Conservation (phyloP, 2,888 invertebrate species). For the Imbricaverruca yamaguchii region DNA sequence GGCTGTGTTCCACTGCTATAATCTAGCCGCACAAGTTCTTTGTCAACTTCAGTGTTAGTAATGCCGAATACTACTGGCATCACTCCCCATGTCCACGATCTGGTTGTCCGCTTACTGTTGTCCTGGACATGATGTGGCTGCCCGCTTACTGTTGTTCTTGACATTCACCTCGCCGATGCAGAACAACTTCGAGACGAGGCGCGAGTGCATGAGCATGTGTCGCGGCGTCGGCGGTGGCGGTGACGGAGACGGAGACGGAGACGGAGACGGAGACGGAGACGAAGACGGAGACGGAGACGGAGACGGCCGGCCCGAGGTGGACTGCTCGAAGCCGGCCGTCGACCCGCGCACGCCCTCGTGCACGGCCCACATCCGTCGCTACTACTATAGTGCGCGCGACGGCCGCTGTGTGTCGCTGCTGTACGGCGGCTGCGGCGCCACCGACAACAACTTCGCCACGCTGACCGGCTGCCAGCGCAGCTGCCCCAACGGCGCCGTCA, state of each 20-base stretch:
- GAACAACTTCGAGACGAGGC: constrained; percentile 40
- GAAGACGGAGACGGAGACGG: background rate
- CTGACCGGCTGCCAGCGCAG: constrained; percentile 22
- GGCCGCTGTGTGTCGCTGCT: background rate
- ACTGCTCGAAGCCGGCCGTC: constrained; percentile 1
- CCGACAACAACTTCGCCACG: constrained; percentile 25
- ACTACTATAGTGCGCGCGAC: background rate
- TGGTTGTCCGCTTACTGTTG: too few relatives aligned
- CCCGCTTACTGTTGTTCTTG: too few relatives aligned
- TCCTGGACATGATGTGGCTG: too few relatives aligned
- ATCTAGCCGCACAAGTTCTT: too few relatives aligned
- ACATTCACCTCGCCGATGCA: constrained; percentile 7
- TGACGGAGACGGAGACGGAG: background rate
- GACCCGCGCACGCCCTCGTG: background rate
- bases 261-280: background rate
- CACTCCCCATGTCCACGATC: too few relatives aligned
- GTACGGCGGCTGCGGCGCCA: constrained; percentile 12
- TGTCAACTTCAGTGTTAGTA: too few relatives aligned
- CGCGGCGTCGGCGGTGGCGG: background rate
- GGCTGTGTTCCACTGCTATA: too few relatives aligned
- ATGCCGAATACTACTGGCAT: too few relatives aligned
- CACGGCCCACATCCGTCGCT: background rate
- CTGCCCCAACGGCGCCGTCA: background rate
- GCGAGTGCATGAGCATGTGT: constrained; percentile 36
- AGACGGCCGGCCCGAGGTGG: background rate